phyloP scores from a whole-genome alignment of 2,888 invertebrate species.

The Perdita meconis region DNA sequence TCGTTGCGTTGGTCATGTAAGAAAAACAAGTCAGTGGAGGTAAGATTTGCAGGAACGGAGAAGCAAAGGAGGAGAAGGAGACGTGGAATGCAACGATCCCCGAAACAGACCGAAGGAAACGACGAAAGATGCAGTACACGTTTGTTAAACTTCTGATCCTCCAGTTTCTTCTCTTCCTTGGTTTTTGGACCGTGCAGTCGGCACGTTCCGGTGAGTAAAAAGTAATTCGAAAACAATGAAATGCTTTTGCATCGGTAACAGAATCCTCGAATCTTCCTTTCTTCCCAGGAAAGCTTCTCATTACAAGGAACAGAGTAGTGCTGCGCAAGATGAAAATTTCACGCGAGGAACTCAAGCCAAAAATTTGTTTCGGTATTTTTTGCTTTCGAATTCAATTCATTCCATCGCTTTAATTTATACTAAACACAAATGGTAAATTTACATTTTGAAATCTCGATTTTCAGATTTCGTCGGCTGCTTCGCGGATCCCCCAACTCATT shows the following conservation, averaged over 20 bases:
- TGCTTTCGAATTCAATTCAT: neutral
- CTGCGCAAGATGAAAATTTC: conserved; percentile 65
- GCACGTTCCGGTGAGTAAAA: conserved; percentile 46
- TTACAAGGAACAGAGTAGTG: conserved; percentile 39
- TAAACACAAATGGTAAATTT: no score
- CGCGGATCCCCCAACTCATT: conserved; percentile 84
- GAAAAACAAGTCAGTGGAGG: neutral
- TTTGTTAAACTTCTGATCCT: conserved; percentile 6
- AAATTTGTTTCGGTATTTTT: conserved; percentile 80
- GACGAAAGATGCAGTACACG: conserved; percentile 46
- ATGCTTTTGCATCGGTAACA: no score
- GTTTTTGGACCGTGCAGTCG: neutral
- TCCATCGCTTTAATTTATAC: neutral
- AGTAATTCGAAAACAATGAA: neutral
- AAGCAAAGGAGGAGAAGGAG: neutral
- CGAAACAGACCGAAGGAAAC: conserved; percentile 8
- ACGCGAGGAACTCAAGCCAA: conserved; percentile 75
- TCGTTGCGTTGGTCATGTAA: neutral
- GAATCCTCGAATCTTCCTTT: no score
- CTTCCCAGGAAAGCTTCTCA: conserved; percentile 47
- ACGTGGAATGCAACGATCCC: conserved; percentile 13
- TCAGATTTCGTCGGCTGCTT: conserved; percentile 87
- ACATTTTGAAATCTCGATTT: conserved; percentile 83
- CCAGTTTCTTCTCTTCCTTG: conserved; percentile 7
- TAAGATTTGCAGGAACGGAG: neutral